Base-by-base conservation (phyloP, 64 coral and sea anemone genomes). In the Stichodactyla mertensii region DNA sequence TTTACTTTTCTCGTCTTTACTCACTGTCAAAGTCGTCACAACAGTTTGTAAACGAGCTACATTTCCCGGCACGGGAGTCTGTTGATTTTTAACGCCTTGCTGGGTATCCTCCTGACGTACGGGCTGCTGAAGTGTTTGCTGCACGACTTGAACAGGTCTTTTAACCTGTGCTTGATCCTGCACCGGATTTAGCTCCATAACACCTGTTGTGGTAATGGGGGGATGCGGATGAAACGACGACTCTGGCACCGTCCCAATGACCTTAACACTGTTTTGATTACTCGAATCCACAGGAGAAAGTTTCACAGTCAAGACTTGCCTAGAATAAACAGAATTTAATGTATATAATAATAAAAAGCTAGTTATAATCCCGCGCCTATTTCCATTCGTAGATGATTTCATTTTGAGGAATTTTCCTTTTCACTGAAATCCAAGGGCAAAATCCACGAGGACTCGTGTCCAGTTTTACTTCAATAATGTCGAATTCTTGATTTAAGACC, bases 1-100 rank as follows among this genome's bases (percentile, higher is more conserved):
- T 10, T 26, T 82, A 27, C 16, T 57, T 82, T 52, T 82, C 52
- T 82, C 80, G 28, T 57, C 80, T 55, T 82, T 57, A 27, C 80
- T 36, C 10, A 27, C 52, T 53, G 52, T 10, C 14, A 36, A 54
- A 54, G 55, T 0, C 5, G 12, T 27, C 52, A 12, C 55, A 16
- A 36, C 52, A 54, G 18, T 16, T 11, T 55, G 2, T 53, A 22
- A 45, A 55, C 55, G n/a, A 27, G 55, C 80, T 15, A 14, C 15
- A 23, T 74, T 23, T 74, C 27, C 69, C 26, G 24, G 7, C 7
- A 7, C 69, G 24, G n/a, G 69, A 36, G 26, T 19, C 27, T 74
- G 23, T 23, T 10, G 22, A 27, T 20, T 20, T n/a, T 9, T 74
- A 31, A 23, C 24, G 11, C 2, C 69, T 31, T 74, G 22, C 24